phyloP scores from a whole-genome alignment of 2,797 vertebrate species.

The Ispidina picta region DNA sequence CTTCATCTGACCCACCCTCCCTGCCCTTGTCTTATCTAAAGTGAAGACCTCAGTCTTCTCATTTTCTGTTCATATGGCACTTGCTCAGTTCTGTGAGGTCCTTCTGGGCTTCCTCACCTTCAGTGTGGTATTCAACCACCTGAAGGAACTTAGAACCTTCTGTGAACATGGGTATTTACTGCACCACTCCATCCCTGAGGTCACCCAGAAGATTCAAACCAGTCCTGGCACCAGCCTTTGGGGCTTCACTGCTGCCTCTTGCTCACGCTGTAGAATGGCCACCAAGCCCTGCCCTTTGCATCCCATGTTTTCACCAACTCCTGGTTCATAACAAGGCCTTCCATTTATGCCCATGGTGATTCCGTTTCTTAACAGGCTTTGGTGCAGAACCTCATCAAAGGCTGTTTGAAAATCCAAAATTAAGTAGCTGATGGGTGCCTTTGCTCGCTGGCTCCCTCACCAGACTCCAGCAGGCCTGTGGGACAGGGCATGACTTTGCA shows the following conservation, averaged over 20 bases:
- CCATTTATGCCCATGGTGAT: fast-evolving
- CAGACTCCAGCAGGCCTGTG: neutral
- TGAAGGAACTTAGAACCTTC: neutral
- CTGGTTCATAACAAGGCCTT: neutral
- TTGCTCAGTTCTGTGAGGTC: neutral
- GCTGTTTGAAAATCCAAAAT: neutral
- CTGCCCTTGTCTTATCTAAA: neutral
- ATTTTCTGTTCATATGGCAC: neutral
- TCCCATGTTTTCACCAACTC: neutral
- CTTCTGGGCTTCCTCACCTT: neutral
- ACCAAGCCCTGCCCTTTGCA: neutral
- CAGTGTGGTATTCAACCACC: neutral
- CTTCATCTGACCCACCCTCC: neutral
- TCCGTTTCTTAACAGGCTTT: neutral
- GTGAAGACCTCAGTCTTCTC: neutral
- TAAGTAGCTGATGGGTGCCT: neutral
- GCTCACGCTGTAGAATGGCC: neutral
- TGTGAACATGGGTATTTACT: neutral
- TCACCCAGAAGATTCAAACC: neutral
- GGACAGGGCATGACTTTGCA: neutral
- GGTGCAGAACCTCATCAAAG: neutral
- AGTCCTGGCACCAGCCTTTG: neutral
- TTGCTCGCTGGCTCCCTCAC: neutral
- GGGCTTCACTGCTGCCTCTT: neutral
- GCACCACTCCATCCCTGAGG: neutral